Base-by-base conservation (phyloP, 2,113 vertebrate species). In the Trachemys scripta region DNA sequence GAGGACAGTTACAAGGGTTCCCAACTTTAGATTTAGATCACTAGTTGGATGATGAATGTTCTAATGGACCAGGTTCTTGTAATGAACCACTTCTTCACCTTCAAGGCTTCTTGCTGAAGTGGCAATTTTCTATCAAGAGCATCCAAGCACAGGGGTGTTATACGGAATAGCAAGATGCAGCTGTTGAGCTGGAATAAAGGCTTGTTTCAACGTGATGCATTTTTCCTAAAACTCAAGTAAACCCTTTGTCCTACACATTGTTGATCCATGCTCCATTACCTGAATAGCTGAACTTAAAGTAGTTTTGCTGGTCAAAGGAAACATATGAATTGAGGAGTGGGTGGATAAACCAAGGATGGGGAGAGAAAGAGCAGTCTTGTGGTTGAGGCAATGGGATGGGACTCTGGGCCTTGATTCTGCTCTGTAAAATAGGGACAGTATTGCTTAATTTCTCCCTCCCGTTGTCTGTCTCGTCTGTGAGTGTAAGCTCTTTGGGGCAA, bases 91-190 rank as follows among this genome's bases (percentile, higher is more conserved):
- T 62, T 94, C 92, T 92, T 96, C 69, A 94, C 90, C 84, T 95
- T 96, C 89, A 95, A 69, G 93, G 20, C 0, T 90, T 97, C 96
- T 91, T 95, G 93, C 83, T 97, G 96, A 96, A 92, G 29, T 82
- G 93, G 88, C 92, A 96, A 47, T 87, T 80, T 93, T 93, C 49
- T 87, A 17, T 56, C 53, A 94, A 90, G 75, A 89, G 47, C 90
- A 96, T 14, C 0, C 85, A 96, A 90, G 93, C 93, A 94, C 83
- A 87, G 54, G 82, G 94, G 20, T 94, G 42, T 49, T 90, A 83
- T 57, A 86, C 2, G 80, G 78, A 91, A 50, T 78, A 49, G n/a
- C 94, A 90, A 93, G 69, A 90, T 83, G 84, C 10, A 94, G 85
- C 76, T 92, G 54, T 24, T 95, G 76, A 93, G 90, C 87, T 95